These are phyloP conservation scores for Pitangus sulphuratus DNA, from an alignment of 2,797 vertebrate species.

Conservation along the genomic window DNA sequence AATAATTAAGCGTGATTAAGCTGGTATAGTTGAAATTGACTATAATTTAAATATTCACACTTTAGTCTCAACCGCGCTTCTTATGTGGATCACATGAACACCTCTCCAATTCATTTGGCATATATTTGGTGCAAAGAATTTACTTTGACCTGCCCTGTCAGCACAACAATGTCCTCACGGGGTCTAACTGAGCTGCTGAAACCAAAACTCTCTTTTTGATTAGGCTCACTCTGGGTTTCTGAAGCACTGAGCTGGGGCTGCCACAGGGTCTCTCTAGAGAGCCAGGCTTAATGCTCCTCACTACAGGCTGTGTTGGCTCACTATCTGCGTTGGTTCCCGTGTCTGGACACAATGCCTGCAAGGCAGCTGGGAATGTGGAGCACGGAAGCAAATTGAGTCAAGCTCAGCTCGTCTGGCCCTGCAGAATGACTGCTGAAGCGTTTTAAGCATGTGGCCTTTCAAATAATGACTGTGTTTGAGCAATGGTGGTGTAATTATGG, in stretches of 20 bases:
- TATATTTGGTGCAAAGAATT: background rate
- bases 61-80: background rate
- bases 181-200: background rate
- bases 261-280: background rate
- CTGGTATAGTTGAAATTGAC: background rate
- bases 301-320: background rate
- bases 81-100: background rate
- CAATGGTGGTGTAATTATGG: background rate
- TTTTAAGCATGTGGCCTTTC: background rate
- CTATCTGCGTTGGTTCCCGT: fast-evolving
- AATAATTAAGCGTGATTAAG: conserved; percentile 19
- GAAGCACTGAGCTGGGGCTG: background rate
- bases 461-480: background rate
- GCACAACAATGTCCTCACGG: background rate
- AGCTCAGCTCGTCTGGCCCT: background rate
- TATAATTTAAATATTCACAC: background rate
- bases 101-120: background rate
- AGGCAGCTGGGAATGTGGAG: background rate
- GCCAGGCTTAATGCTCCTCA: fast-evolving
- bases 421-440: background rate
- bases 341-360: fast-evolving
- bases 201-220: background rate
- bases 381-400: fast-evolving
- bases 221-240: background rate
- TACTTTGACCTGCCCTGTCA: background rate